A percentile compares a stretch with the other conserved stretches of the same genome.
These are phyloP conservation scores for Gambusia holbrooki DNA, from an alignment of 2,113 vertebrate species.

Conservation along the genomic window DNA sequence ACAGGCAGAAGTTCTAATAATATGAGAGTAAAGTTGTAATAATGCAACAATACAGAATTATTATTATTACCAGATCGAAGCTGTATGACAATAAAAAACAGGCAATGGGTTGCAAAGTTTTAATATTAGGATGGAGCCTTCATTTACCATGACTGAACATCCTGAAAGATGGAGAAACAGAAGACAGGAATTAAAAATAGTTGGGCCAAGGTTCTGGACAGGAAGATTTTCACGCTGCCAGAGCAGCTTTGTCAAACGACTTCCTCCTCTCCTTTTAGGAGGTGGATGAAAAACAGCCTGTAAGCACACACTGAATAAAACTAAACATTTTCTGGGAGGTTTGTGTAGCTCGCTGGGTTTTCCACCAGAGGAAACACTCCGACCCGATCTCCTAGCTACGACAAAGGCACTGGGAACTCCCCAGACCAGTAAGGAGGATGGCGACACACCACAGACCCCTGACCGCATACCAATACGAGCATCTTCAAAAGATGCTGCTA, in stretches of 20 bases:
- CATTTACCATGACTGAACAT: conserved; percentile 15
- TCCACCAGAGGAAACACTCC: conserved; percentile 60
- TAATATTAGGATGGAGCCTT: conserved; percentile 17
- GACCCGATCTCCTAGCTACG: conserved; percentile 77
- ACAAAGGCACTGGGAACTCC: conserved; percentile 35
- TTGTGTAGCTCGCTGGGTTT: conserved; percentile 64
- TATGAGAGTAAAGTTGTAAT: too few relatives aligned
- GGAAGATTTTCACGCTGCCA: conserved; percentile 66
- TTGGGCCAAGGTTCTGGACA: conserved; percentile 56
- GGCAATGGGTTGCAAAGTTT: conserved; percentile 2
- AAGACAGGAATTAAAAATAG: conserved; percentile 53
- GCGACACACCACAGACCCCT: conserved; percentile 42
- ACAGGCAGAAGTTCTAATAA: too few relatives aligned
- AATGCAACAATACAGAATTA: too few relatives aligned
- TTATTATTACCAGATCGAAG: too few relatives aligned
- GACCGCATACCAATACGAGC: conserved; percentile 61
- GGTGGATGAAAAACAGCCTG: conserved; percentile 42
- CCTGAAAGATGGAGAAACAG: conserved; percentile 14
- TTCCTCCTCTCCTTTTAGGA: conserved; percentile 74
- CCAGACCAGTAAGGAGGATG: conserved; percentile 48
- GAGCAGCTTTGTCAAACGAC: conserved; percentile 71
- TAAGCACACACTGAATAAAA: conserved; percentile 62
- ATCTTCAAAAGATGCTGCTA: not conserved
- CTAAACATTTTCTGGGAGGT: conserved; percentile 64
- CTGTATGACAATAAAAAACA: not conserved